Base-by-base conservation (phyloP, 2,797 vertebrate genomes). In the Pelochelys cantorii region DNA sequence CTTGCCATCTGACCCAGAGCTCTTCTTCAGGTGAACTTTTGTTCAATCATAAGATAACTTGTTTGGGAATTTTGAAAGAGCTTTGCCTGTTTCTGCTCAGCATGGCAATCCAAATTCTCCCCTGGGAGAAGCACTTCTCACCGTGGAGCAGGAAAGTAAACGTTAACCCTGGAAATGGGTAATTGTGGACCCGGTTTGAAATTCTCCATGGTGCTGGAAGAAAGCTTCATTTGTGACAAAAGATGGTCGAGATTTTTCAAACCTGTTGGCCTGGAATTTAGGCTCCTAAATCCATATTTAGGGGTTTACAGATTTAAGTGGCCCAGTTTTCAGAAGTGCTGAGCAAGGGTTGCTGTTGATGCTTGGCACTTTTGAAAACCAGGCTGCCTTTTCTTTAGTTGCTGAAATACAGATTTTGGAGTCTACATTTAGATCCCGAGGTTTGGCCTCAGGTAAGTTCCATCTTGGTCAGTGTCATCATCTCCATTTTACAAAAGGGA, bases 171-270 rank as follows among this genome's bases (percentile, higher is more conserved):
- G 91, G 88, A 95, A 97, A 94, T 94, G 95, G 91, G 79, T 97
- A 95, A 96, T 94, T 57, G 89, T 42, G 82, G 94, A 93, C 88
- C 95, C 93, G 92, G 95, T 88, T 94, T 94, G 95, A 92, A 80
- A 83, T 0, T 8, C 81, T 74, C 90, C 90, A 62, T 93, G 91
- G 92, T 93, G 94, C 89, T 91, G 84, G 78, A 92, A 65, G 83
- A 53, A 85, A 87, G 65, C 81, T 92, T 83, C 78, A 88, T 90
- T 93, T 93, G 95, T 34, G 25, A 68, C 82, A 79, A 77, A 77
- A 88, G 60, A 75, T 56, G 85, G 93, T 87, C 90, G 89, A 92
- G 86, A 93, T 83, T 56, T n/a, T 84, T 77, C 57, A 92, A 82
- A 90, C 92, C 85, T 1, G 0, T 91, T 94, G 59, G 5, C 56